Evolutionary conservation across 92 coral and sea anemone genomes (phyloP).

Genomic region (Phenganax stokvisi): DNA sequence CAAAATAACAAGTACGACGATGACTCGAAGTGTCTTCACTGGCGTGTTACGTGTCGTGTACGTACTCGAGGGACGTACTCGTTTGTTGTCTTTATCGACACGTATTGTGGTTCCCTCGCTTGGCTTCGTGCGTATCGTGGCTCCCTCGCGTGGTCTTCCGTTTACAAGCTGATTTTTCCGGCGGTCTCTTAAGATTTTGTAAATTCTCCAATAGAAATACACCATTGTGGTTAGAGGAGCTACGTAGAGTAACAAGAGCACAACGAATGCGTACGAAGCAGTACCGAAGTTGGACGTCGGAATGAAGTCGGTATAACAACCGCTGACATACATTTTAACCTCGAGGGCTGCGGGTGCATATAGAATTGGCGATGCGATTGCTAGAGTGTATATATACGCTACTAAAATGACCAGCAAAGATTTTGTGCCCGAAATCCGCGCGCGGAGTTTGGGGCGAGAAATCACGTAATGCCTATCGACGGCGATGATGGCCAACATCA

Average conservation of each 20-base stretch:
- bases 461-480: conserved; percentile 83
- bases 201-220: conserved; percentile 61
- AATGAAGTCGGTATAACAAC: conserved; percentile 64
- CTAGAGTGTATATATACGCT: conserved; percentile 59
- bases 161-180: conserved; percentile 36
- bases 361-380: conserved; percentile 62
- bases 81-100: conserved; percentile 19
- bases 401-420: conserved; percentile 56
- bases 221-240: conserved; percentile 69
- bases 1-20: conserved; percentile 56
- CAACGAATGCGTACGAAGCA: conserved; percentile 53
- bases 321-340: conserved; percentile 67
- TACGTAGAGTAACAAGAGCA: conserved; percentile 56
- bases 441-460: conserved; percentile 63
- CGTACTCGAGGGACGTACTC: conserved; percentile 42
- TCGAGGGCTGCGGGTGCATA: conserved; percentile 56
- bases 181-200: conserved; percentile 56
- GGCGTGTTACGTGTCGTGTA: conserved; percentile 51
- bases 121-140: conserved; percentile 27
- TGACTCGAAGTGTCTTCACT: conserved; percentile 75
- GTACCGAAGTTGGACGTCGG: conserved; percentile 28
- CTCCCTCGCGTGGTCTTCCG: conserved; percentile 4
- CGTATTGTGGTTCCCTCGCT: not conserved
- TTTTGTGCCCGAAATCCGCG: conserved; percentile 56
- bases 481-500: conserved; percentile 73